phyloP scores from a whole-genome alignment of 1,140 invertebrate genomes.

The Ceratina australensis region DNA sequence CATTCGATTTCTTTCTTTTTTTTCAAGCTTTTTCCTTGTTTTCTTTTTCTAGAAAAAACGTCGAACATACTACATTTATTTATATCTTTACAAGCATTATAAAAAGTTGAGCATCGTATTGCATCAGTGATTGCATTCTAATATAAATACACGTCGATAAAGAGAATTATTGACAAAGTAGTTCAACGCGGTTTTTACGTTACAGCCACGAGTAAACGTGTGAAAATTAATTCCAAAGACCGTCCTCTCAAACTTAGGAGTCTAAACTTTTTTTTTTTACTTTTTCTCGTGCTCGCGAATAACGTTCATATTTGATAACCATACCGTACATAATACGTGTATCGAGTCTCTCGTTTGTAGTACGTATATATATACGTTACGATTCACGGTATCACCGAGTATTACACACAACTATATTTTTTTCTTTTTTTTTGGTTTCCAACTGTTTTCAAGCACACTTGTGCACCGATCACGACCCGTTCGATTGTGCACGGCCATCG shows the following conservation, averaged over 20 bases:
- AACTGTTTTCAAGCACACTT: conserved; percentile 43
- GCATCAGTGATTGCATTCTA: conserved; percentile 54
- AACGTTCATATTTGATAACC: conserved; percentile 34
- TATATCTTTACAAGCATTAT: conserved; percentile 71
- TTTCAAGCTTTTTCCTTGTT: conserved; percentile 19
- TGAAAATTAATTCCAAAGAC: conserved; percentile 43
- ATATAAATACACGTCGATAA: conserved; percentile 62
- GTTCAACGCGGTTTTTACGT: conserved; percentile 45
- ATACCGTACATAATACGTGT: conserved; percentile 37
- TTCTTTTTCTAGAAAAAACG: conserved; percentile 49
- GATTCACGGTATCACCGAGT: conserved; percentile 50
- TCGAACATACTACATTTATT: conserved; percentile 52
- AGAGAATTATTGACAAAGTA: conserved; percentile 59
- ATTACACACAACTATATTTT: conserved; percentile 52
- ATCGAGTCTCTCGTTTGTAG: conserved; percentile 33
- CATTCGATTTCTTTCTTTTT: conserved; percentile 18
- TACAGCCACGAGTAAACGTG: conserved; percentile 49
- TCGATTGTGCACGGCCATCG: conserved; percentile 39
- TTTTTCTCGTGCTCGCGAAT: conserved; percentile 19
- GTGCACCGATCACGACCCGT: conserved; percentile 38
- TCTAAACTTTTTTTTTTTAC: conserved; percentile 26
- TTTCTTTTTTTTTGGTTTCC: conserved; percentile 43
- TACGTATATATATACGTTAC: conserved; percentile 26
- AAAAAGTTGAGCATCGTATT: conserved; percentile 73
- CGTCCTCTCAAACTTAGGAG: conserved; percentile 39